Evolutionary conservation across 2,113 vertebrate genomes (phyloP), one percentile per base, ranked within the genome.

Genomic region (Hypanus sabinus): DNA sequence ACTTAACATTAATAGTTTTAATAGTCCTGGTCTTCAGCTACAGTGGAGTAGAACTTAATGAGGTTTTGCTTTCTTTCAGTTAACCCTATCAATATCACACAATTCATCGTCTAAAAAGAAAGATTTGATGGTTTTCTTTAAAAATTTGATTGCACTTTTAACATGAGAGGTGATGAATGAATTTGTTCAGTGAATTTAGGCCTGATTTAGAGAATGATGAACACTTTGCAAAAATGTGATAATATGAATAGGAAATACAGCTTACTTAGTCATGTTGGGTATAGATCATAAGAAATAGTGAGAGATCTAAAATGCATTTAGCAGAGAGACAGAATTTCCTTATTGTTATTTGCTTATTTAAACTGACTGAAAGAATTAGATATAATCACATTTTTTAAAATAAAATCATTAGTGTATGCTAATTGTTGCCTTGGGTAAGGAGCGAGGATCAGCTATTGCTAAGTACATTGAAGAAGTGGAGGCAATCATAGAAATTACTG

Each of bases 401-500:
- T 38, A 83, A 83, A 83, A 46, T 93, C 91, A 93, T 93, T 93
- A 93, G 91, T 93, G 91, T 93, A 93, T 75, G 91, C 70, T 93
- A 93, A 93, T 93, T 24, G 70, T 55, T 93, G 91, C 91, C 91
- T 93, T 73, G 91, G 91, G 91, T 93, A 93, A 73, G 71, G 68
- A 46, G 38, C 73, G 36, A 93, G 22, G 70, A 93, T 46, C 68
- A 73, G 91, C 68, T 73, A 73, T 93, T 93, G 91, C 91, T 93
- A 93, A 93, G 91, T 55, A 93, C 91, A 93, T 93, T 93, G 91
- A 93, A 93, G 91, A 93, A 93, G 73, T 93, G 91, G 91, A 73
- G 70, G 91, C 91, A 93, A 93, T 93, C 68, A 93, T 18, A 93
- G 91, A 93, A 93, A 93, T 93, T 93, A 93, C 91, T 93, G 68